Conservation (phyloP, 1,140 invertebrate genomes). For the Drosophila rhopaloa region DNA sequence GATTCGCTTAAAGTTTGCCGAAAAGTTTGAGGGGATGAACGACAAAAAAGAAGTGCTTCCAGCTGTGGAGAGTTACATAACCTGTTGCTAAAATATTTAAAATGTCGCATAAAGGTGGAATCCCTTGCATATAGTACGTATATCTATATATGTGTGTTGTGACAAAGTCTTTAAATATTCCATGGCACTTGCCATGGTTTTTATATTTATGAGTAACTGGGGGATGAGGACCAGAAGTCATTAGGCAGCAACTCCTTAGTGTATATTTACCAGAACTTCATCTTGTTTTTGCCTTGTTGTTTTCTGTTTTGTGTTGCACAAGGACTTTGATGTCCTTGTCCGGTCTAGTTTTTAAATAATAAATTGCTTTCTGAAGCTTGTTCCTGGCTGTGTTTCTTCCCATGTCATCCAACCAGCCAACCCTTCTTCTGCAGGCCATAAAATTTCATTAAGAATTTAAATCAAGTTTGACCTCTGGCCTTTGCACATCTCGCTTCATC, state of each 20-base stretch:
- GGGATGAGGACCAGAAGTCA: conserved; percentile 42
- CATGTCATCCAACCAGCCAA: background rate
- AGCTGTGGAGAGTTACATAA: conserved; percentile 32
- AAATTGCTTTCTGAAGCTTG: conserved; percentile 65
- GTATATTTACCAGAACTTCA: conserved; percentile 52
- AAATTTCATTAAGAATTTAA: conserved; percentile 70
- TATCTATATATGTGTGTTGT: background rate
- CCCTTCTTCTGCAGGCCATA: conserved; percentile 21
- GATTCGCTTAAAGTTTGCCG: conserved; percentile 24
- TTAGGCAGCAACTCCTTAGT: conserved; percentile 50
- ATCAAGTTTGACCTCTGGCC: conserved; percentile 52
- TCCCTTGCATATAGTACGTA: conserved; percentile 8
- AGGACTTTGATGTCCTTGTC: conserved; percentile 47
- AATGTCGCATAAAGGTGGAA: conserved; percentile 45
- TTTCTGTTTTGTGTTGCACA: conserved; percentile 1
- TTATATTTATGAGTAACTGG: conserved; percentile 46
- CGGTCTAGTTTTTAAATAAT: conserved; percentile 67
- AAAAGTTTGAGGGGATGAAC: conserved; percentile 8
- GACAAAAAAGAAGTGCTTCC: background rate
- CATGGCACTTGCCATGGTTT: conserved; percentile 34
- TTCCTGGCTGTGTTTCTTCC: conserved; percentile 10
- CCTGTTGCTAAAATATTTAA: conserved; percentile 63
- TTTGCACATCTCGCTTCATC: conserved; percentile 14
- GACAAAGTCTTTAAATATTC: conserved; percentile 42
- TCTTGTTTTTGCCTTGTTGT: conserved; percentile 10